These are phyloP conservation scores for Neoarius graeffei DNA, from an alignment of 2,113 vertebrate genomes.

Conservation along the genomic window DNA sequence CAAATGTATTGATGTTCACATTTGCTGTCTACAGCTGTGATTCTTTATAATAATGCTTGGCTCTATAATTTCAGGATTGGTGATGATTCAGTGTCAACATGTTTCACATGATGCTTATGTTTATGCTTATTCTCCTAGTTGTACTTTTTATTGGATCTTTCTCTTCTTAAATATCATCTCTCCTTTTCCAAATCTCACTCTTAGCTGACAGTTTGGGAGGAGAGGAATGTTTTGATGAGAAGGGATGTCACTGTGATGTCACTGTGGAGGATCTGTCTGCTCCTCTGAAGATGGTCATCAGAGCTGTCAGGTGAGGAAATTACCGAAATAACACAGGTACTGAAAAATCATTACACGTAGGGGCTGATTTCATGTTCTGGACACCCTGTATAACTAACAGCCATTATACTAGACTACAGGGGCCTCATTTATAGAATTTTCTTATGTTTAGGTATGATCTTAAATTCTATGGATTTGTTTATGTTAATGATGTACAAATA, in stretches of 20 bases:
- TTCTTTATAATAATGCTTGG: neutral
- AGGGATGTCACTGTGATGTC: constrained; percentile 94
- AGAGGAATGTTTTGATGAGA: constrained; percentile 90
- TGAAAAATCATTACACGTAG: neutral
- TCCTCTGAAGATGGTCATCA: constrained; percentile 92
- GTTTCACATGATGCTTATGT: neutral
- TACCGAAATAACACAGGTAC: neutral
- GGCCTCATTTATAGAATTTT: constrained; percentile 5
- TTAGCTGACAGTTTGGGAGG: constrained; percentile 86
- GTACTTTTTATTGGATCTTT: neutral
- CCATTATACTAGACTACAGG: neutral
- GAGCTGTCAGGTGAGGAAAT: constrained; percentile 90
- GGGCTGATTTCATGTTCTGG: constrained; percentile 1
- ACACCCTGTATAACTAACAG: constrained; percentile 41
- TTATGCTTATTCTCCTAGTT: neutral
- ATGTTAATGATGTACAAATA: neutral
- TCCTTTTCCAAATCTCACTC: constrained; percentile 54
- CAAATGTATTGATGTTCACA: neutral
- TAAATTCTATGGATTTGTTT: neutral
- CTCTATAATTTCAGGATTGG: neutral
- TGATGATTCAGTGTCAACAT: neutral
- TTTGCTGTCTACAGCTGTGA: neutral
- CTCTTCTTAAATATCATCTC: constrained; percentile 72
- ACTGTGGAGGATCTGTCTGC: constrained; percentile 95
- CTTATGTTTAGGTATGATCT: no score